These are phyloP conservation scores for Kryptolebias ocellatus DNA, from an alignment of 2,797 vertebrate genomes.

Conservation along the genomic window DNA sequence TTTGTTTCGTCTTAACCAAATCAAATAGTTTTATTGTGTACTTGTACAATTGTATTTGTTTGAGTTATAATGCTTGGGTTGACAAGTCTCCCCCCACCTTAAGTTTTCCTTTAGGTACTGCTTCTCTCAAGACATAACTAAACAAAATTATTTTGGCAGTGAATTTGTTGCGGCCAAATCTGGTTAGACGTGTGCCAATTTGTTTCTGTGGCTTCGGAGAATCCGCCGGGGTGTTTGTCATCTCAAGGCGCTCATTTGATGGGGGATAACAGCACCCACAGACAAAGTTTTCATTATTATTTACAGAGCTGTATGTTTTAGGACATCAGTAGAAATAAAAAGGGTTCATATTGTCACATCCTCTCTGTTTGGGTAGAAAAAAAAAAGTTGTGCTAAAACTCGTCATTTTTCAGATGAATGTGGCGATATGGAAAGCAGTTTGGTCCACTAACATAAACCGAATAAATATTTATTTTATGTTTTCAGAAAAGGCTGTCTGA, in stretches of 20 bases:
- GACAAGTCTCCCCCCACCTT: neutral
- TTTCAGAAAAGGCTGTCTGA: neutral
- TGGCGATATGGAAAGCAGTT: neutral
- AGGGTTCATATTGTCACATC: too few relatives aligned
- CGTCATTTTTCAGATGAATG: neutral
- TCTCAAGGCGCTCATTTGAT: too few relatives aligned
- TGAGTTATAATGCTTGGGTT: neutral
- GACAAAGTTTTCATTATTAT: neutral
- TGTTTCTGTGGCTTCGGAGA: constrained; percentile 1
- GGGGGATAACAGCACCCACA: constrained; percentile 23
- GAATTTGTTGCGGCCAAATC: constrained; percentile 2
- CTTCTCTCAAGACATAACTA: neutral
- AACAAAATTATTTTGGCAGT: neutral
- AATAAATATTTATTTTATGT: neutral
- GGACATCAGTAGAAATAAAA: too few relatives aligned
- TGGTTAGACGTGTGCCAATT: neutral
- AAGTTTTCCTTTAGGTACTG: too few relatives aligned
- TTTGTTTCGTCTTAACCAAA: neutral
- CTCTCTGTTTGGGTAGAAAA: neutral
- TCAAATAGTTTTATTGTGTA: neutral
- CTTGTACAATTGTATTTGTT: constrained; percentile 5
- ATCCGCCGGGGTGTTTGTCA: neutral
- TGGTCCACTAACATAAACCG: neutral
- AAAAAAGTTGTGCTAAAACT: neutral
- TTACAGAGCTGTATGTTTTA: neutral